Base-by-base conservation (phyloP, 2,888 invertebrate species). In the Agrochola litura region DNA sequence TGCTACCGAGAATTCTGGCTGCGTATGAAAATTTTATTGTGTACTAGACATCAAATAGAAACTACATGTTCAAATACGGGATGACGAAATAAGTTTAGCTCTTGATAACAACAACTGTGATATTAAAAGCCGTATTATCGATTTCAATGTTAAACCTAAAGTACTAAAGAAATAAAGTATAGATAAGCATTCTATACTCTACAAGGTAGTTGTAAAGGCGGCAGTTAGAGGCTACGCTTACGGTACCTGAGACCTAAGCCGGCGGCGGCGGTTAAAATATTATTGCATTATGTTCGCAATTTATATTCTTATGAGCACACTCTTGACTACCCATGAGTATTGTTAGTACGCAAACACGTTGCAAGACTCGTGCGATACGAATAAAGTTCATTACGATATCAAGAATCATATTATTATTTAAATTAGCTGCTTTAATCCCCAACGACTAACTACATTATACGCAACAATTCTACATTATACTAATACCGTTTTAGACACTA, bases 211-310 rank as follows among this genome's bases (percentile, higher is more conserved):
- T 79, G 72, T 46, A 49, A 77, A 81, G 76, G 76, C 52, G 61
- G 79, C 90, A 90, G 91, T 91, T 90, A 90, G 89, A 92, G 92
- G 90, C 92, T 92, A 92, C 90, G 87, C 88, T 93, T 93, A 94
- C 94, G 94, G 95, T 94, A 95, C 93, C 91, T 88, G 84, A 90
- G 90, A 90, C 92, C 90, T 93, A 91, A 89, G 89, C 84, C 81
- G 77, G 9, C 9, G 46, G 9, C 9, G 14, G 78, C 85, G 77
- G 85, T 86, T 88, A 85, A 77, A 79, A 81, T 84, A 88, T 84
- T 87, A 89, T 86, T 86, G 82, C 81, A 83, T 79, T 86, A 83
- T 80, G 70, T 81, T 81, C 46, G 78, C 76, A 81, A 88, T 88
- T 88, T 88, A 84, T 86, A 88, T 88, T 86, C 86, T 66, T 78